Evolutionary conservation across 1,140 invertebrate species (phyloP), one percentile per base, ranked within the genome.

Genomic region (Drosophila bipectinata): DNA sequence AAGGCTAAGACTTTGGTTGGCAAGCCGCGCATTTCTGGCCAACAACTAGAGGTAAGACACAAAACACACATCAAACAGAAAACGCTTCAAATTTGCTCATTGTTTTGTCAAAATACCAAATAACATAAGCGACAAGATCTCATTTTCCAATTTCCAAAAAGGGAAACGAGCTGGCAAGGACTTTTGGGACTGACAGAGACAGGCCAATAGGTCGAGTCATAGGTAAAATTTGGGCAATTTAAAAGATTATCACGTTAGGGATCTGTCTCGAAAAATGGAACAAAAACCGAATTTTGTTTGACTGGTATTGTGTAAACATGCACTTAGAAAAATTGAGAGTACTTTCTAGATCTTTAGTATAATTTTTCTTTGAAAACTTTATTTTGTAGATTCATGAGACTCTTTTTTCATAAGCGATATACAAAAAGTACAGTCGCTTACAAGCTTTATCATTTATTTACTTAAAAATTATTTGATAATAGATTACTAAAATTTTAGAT

Each of bases 201-300:
- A 12, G 12, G 24, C 62, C 66, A 68, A 69, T 68, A 69, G 69
- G 69, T 74, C 69, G 61, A 73, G 49, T 59, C 61, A 76, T 56
- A 68, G 66, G 55, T 34, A 67, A 69, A 79, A 64, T 76, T 76
- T 81, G 61, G 74, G 67, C 76, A 90, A 90, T 83, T 90, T 90
- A 90, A 77, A 76, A 90, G 85, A 90, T 90, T 90, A 90, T 85
- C 76, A 90, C 79, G 76, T 85, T 90, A 77, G 78, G 77, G 68
- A 74, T 69, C 78, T 73, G 57, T 66, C 67, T 68, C 66, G 28
- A 72, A 81, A 81, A 63, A 84, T 34, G 55, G 74, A 76, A 68
- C 48, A 72, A 77, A 68, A 77, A 61, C 47, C 66, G 57, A 75
- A 74, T 69, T 63, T 61, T 85, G 61, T 78, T 77, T 58, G 60